Evolutionary conservation across 2,888 invertebrate species (phyloP).

Genomic region (Tenthredo notha): DNA sequence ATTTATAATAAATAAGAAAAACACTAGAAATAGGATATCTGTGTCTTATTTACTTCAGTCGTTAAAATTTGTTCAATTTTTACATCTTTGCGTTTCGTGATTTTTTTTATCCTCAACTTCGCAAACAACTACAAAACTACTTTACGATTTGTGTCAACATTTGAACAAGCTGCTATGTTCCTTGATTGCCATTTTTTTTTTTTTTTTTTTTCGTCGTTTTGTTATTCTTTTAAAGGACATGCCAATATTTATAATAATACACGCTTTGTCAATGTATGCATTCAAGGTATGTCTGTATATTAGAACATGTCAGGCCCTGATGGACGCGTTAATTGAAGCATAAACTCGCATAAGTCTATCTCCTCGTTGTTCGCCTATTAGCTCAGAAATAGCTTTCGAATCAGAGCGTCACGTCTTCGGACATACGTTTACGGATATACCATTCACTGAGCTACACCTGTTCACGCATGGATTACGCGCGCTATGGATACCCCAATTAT

Average conservation of each 20-base stretch:
- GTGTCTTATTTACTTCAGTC: too few relatives aligned
- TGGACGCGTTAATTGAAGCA: slow-evolving; percentile 63
- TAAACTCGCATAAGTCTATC: slow-evolving; percentile 56
- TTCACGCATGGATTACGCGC: not conserved
- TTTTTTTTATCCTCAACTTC: not conserved
- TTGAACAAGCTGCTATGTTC: not conserved
- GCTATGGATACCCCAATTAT: slow-evolving; percentile 5
- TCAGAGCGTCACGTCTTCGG: slow-evolving; percentile 37
- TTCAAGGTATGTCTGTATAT: slow-evolving; percentile 22
- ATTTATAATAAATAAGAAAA: not conserved
- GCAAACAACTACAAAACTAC: not conserved
- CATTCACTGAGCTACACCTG: not conserved
- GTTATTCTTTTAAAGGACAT: not conserved
- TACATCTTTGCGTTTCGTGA: not conserved
- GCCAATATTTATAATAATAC: not conserved
- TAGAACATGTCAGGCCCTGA: slow-evolving; percentile 38
- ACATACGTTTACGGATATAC: not conserved
- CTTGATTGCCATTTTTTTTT: not conserved
- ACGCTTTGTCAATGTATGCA: slow-evolving; percentile 13
- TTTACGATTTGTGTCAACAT: not conserved
- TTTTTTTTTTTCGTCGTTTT: not conserved
- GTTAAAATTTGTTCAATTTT: not conserved
- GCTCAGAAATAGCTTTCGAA: slow-evolving; percentile 46
- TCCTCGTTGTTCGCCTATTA: slow-evolving; percentile 25
- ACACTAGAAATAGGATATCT: not conserved